Percentiles rank a stretch among this genome's conserved stretches.
Evolutionary conservation across 2,888 invertebrate genomes (phyloP).

Genomic region (Rhagophthalmus giganteus): DNA sequence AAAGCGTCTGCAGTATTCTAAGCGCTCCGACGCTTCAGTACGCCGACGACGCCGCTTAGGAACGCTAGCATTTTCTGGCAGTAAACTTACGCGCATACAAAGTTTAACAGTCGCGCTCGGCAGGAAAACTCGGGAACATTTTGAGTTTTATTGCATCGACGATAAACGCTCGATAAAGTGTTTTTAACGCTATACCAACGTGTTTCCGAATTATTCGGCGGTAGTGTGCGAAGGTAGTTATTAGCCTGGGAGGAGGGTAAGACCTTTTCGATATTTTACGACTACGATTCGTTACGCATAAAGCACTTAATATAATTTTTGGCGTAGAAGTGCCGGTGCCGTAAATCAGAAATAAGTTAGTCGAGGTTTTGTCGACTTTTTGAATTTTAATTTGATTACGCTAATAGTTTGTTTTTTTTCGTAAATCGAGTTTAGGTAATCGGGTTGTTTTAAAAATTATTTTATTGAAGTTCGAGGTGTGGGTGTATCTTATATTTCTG

Average conservation of each 20-base stretch:
- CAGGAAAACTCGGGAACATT: background rate
- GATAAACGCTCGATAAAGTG: background rate
- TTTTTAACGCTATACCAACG: background rate
- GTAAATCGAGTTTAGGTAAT: no score
- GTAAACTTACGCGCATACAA: background rate
- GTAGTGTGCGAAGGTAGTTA: background rate
- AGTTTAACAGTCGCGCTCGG: background rate
- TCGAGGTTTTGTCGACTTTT: no score
- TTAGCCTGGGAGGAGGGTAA: background rate
- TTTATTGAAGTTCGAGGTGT: no score
- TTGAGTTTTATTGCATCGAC: background rate
- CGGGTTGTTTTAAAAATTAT: no score
- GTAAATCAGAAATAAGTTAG: no score
- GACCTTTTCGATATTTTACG: background rate
- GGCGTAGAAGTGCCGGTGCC: no score
- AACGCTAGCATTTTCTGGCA: conserved; percentile 13
- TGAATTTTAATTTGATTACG: no score
- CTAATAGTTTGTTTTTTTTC: no score
- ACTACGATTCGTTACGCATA: no score
- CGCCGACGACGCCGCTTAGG: conserved; percentile 31
- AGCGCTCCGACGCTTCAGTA: conserved; percentile 43
- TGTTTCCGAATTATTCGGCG: background rate
- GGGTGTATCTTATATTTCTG: no score
- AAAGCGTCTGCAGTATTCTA: conserved; percentile 40
- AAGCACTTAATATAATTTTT: no score